These are phyloP conservation scores for Rhinichthys klamathensis DNA, from an alignment of 2,113 vertebrate genomes.

Conservation along the genomic window DNA sequence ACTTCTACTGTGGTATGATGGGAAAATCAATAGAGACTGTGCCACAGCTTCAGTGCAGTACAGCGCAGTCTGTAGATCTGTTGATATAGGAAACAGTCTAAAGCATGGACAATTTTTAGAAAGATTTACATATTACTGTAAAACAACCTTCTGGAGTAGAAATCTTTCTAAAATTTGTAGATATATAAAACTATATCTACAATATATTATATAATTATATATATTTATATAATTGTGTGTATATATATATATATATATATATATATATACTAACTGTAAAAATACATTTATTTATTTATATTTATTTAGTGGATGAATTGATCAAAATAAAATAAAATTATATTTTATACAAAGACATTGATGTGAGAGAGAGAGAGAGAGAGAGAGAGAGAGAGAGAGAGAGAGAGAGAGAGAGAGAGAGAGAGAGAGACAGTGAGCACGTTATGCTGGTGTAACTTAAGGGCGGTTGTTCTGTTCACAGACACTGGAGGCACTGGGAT, in stretches of 20 bases:
- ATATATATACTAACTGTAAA: not conserved
- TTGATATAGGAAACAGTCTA: conserved; percentile 10
- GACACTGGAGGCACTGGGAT: conserved; percentile 86
- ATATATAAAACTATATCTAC: no score
- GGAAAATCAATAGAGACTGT: conserved; percentile 43
- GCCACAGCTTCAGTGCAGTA: not conserved
- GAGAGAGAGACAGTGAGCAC: conserved; percentile 12
- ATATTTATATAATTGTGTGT: no score
- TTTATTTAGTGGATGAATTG: not conserved
- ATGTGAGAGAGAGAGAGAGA: not conserved
- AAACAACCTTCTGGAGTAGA: no score
- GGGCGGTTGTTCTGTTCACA: conserved; percentile 60
- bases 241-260: not conserved
- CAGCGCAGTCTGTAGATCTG: conserved; percentile 14
- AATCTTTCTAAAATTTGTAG: no score
- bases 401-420: conserved; percentile 10
- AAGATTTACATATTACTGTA: not conserved
- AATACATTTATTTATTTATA: not conserved
- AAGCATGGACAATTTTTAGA: not conserved
- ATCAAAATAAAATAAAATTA: not conserved
- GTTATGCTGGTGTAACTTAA: not conserved
- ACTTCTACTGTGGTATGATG: conserved; percentile 30
- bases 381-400: conserved; percentile 15
- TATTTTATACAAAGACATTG: not conserved
- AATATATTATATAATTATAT: no score